Evolutionary conservation across 2,113 vertebrate genomes (phyloP).

Genomic region (Lepisosteus oculatus): DNA sequence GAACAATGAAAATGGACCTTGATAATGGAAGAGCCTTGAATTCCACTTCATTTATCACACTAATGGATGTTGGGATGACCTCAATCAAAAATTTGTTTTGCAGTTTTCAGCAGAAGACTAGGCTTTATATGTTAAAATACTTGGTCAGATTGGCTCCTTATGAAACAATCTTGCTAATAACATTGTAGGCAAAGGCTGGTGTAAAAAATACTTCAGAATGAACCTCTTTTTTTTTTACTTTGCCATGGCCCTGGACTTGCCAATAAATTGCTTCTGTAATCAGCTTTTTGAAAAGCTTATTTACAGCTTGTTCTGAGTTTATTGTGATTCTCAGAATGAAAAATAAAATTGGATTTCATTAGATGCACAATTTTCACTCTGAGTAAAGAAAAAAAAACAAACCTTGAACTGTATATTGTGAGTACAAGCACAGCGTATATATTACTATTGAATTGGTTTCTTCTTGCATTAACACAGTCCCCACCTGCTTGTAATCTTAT

Average conservation of each 20-base stretch:
- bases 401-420: conserved; percentile 57
- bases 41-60: conserved; percentile 70
- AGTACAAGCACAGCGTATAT: conserved; percentile 53
- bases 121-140: conserved; percentile 60
- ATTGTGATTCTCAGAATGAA: conserved; percentile 73
- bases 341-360: conserved; percentile 76
- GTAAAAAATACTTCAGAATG: conserved; percentile 63
- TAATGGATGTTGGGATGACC: conserved; percentile 81
- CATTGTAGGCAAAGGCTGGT: conserved; percentile 71
- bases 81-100: conserved; percentile 81
- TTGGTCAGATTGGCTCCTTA: conserved; percentile 76
- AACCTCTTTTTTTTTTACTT: conserved; percentile 51
- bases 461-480: conserved; percentile 45
- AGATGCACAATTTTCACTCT: conserved; percentile 68
- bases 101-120: conserved; percentile 61
- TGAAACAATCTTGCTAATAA: conserved; percentile 72
- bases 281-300: conserved; percentile 79
- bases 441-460: conserved; percentile 56
- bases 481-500: conserved; percentile 34
- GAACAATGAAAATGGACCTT: conserved; percentile 60
- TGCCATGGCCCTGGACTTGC: conserved; percentile 64
- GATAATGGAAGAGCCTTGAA: conserved; percentile 71
- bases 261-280: conserved; percentile 77
- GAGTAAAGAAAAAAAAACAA: conserved; percentile 46
- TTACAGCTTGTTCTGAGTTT: conserved; percentile 75